Evolutionary conservation across 2,888 invertebrate genomes (phyloP).

Genomic region (Ariolimax columbianus): DNA sequence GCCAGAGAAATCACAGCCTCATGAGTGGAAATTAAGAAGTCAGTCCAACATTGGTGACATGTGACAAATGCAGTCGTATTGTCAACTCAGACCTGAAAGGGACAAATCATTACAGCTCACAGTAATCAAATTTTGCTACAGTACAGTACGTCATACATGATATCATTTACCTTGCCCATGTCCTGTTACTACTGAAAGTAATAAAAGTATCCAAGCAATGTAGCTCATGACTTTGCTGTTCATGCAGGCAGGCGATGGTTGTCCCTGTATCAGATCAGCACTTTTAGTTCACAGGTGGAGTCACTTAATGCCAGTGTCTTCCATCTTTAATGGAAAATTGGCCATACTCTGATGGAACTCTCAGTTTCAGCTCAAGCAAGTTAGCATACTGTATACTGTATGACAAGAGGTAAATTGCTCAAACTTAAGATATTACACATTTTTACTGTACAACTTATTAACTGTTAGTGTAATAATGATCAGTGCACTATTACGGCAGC

Average conservation of each 20-base stretch:
- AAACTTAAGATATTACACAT: no score
- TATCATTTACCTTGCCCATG: slow-evolving; percentile 27
- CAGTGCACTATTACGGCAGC: no score
- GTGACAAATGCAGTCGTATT: no score
- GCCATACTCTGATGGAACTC: neutral
- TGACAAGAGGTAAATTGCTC: no score
- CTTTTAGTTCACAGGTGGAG: neutral
- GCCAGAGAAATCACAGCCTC: no score
- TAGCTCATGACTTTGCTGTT: neutral
- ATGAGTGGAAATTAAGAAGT: no score
- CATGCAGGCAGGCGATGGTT: neutral
- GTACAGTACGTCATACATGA: neutral
- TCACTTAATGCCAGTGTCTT: slow-evolving; percentile 27
- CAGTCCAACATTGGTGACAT: no score
- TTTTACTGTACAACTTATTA: no score
- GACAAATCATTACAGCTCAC: no score
- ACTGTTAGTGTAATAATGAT: no score
- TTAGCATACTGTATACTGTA: neutral
- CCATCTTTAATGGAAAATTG: neutral
- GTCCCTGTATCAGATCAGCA: neutral
- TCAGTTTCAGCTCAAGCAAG: neutral
- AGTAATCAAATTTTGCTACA: neutral
- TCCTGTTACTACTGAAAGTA: neutral
- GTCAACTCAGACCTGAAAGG: no score
- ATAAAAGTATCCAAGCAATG: neutral